phyloP scores from a whole-genome alignment of 2,888 invertebrate genomes.

The Polyploca ridens region DNA sequence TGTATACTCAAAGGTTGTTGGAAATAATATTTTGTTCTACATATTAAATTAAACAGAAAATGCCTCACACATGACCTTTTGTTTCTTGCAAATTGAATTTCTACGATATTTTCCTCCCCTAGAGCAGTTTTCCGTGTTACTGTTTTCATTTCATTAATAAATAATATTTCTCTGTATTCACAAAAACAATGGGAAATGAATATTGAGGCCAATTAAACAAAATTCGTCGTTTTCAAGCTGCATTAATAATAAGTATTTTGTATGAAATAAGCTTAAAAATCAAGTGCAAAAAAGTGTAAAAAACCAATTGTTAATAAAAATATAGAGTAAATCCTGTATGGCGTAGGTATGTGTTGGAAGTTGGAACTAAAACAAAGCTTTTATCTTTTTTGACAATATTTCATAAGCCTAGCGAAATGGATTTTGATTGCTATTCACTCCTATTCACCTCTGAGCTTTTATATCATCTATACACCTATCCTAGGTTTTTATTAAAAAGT shows the following conservation, averaged over 20 bases:
- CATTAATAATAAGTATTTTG: too few species aligned
- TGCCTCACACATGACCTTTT: slow-evolving; percentile 2
- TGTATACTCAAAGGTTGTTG: slow-evolving; percentile 1
- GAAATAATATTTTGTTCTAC: not conserved
- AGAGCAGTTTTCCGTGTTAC: slow-evolving; percentile 8
- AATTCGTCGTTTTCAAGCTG: not conserved
- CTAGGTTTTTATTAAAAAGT: not conserved
- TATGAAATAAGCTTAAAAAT: too few species aligned
- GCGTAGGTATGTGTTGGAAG: not conserved
- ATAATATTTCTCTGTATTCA: not conserved
- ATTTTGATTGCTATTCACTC: slow-evolving; percentile 3
- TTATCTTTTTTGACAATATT: slow-evolving; percentile 4
- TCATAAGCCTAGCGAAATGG: slow-evolving; percentile 1
- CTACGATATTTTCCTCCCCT: slow-evolving; percentile 7
- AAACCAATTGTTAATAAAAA: not conserved
- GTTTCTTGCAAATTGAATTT: slow-evolving; percentile 5
- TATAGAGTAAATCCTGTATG: not conserved
- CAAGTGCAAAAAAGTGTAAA: not conserved
- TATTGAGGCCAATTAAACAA: not conserved
- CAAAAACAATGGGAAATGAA: not conserved
- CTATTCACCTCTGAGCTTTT: not conserved
- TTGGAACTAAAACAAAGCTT: slow-evolving; percentile 3
- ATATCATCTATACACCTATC: not conserved
- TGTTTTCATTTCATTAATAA: slow-evolving; percentile 9
- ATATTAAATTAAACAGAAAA: slow-evolving; percentile 2